phyloP scores from a whole-genome alignment of 2,113 vertebrate genomes.

The Lamprologus speciosus region DNA sequence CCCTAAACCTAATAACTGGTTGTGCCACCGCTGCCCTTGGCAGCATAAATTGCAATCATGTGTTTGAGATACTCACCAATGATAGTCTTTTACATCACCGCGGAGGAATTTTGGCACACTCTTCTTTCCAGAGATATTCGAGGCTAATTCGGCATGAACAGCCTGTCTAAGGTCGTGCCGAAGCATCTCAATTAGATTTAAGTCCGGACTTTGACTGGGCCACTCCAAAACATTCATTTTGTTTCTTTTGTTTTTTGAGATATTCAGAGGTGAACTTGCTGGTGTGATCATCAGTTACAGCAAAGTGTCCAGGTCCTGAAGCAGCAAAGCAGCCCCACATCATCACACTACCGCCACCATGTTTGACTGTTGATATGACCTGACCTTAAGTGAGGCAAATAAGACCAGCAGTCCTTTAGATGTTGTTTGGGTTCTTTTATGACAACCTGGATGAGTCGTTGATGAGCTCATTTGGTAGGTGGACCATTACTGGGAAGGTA shows the following conservation, averaged over 20 bases:
- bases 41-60: background rate
- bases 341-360: background rate
- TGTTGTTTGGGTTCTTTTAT: background rate
- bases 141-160: background rate
- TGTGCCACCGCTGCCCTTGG: background rate
- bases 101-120: background rate
- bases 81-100: background rate
- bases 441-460: background rate
- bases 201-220: background rate
- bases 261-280: background rate
- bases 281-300: background rate
- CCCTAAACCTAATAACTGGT: background rate
- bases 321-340: background rate
- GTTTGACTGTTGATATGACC: background rate
- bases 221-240: background rate
- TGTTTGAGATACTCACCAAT: background rate
- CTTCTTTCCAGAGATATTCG: background rate
- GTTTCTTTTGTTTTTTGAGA: background rate
- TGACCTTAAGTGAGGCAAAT: background rate
- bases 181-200: background rate
- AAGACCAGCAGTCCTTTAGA: background rate
- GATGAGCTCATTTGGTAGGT: background rate
- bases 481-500: background rate
- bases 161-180: background rate
- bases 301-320: background rate